Conservation (phyloP, 2,888 invertebrate species). For the Carabus problematicus region DNA sequence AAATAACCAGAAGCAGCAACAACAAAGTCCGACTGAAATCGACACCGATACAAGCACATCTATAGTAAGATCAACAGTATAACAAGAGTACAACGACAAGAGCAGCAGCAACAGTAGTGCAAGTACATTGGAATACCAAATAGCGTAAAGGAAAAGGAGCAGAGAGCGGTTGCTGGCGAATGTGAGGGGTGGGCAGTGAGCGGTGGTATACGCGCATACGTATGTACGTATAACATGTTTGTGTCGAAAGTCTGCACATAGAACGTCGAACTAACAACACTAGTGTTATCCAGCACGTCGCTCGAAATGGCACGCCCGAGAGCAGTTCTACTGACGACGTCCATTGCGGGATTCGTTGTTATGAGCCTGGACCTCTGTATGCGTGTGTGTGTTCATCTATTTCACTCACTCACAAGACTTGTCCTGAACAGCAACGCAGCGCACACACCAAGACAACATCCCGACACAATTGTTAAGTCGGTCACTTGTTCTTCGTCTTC, state of each 20-base stretch:
- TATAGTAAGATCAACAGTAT: not conserved
- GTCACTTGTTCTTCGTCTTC: slow-evolving; percentile 9
- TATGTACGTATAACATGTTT: slow-evolving; percentile 13
- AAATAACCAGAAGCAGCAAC: no score
- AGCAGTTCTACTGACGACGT: slow-evolving; percentile 15
- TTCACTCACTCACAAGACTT: not conserved
- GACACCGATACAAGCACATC: no score
- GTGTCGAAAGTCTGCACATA: slow-evolving; percentile 7
- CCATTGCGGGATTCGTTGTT: slow-evolving; percentile 14
- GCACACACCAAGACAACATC: not conserved
- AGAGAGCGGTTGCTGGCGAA: not conserved
- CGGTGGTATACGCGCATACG: not conserved
- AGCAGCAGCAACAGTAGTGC: not conserved
- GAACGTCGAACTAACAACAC: slow-evolving; percentile 15
- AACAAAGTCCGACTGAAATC: no score
- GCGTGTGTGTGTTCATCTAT: not conserved
- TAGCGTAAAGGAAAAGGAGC: not conserved
- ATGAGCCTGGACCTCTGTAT: slow-evolving; percentile 7
- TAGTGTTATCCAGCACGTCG: slow-evolving; percentile 14
- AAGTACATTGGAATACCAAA: slow-evolving; percentile 1
- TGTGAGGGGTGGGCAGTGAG: not conserved
- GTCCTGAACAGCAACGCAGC: not conserved
- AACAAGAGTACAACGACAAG: not conserved
- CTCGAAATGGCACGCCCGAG: slow-evolving; percentile 14
- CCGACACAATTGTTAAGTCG: slow-evolving; percentile 11